Base-by-base conservation (phyloP, 2,888 invertebrate genomes). In the Drosophila melanosoma region DNA sequence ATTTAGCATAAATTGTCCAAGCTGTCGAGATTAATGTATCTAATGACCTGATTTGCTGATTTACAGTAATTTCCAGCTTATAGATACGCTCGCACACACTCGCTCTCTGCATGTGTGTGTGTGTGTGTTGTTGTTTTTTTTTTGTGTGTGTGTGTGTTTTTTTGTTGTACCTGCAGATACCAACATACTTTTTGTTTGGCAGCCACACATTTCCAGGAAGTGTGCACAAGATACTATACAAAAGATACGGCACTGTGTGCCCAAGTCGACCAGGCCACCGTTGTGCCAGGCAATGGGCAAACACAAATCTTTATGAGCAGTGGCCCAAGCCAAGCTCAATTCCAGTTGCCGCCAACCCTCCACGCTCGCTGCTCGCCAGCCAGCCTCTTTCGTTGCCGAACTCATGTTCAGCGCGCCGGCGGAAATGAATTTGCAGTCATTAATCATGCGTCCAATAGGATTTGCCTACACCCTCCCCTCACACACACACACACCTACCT, bases 1-100 rank as follows among this genome's bases (percentile, higher is more conserved):
- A 89, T 83, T 87, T 87, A 83, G 79, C 89, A 85, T 86, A 89
- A 88, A 87, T 89, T 87, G 89, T 87, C 80, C 83, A 80, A 82
- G 86, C 83, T 87, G 90, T 90, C 81, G 80, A 87, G 90, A 90
- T 90, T 90, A 89, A 90, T 89, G 90, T 87, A 89, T 87, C 88
- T 87, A 90, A 89, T 90, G 89, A 89, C 89, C 89, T 84, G 89
- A 87, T 90, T 89, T 84, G 84, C 89, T 83, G 89, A 87, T 89
- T 89, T 87, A 89, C 84, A 84, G 90, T 85, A 89, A 87, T 89
- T 89, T 89, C 81, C 83, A 90, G 85, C 87, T 82, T 74, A 84
- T 64, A 81, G 74, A 72, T 70, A 70, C 62, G 36, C 65, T 42
- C 66, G 58, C 67, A 40, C 53, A 64, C 62, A 60, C 62, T 26